Percentiles rank a stretch among this genome's conserved stretches.
phyloP scores from a whole-genome alignment of 2,797 vertebrate species.

The Lates japonicus region DNA sequence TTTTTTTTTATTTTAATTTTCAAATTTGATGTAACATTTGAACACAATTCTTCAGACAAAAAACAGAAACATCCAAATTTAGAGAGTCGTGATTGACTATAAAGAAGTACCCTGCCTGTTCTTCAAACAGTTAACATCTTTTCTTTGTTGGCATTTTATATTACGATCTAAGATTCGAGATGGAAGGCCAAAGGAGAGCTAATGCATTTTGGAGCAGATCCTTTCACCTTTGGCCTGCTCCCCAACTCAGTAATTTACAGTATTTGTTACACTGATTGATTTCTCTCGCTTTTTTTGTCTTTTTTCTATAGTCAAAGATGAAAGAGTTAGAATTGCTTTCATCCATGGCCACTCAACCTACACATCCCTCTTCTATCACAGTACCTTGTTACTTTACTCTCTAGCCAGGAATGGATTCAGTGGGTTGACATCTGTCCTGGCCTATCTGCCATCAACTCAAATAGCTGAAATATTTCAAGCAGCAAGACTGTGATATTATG shows the following conservation, averaged over 20 bases:
- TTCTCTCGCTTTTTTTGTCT: constrained; percentile 28
- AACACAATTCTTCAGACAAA: not conserved
- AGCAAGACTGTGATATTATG: constrained; percentile 58
- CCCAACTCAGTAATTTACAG: constrained; percentile 46
- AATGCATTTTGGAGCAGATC: constrained; percentile 37
- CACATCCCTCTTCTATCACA: constrained; percentile 51
- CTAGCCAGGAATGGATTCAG: constrained; percentile 52
- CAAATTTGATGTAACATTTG: not conserved
- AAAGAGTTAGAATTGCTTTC: constrained; percentile 70
- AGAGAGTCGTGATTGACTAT: constrained; percentile 12
- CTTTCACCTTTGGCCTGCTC: constrained; percentile 50
- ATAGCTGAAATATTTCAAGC: constrained; percentile 67
- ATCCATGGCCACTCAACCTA: constrained; percentile 65
- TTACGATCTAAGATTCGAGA: constrained; percentile 13
- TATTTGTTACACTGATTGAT: constrained; percentile 54
- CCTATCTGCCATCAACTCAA: constrained; percentile 55
- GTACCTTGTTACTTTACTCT: constrained; percentile 50
- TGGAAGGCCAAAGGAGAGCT: not conserved
- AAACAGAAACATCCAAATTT: constrained; percentile 18
- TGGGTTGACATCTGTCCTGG: constrained; percentile 58
- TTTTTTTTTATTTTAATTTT: too few species aligned
- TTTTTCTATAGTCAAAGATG: constrained; percentile 59
- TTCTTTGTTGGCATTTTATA: constrained; percentile 27
- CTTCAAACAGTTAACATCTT: constrained; percentile 9
- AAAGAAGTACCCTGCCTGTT: constrained; percentile 37